Evolutionary conservation across 2,113 vertebrate species (phyloP).

Genomic region (Hydropotes inermis): DNA sequence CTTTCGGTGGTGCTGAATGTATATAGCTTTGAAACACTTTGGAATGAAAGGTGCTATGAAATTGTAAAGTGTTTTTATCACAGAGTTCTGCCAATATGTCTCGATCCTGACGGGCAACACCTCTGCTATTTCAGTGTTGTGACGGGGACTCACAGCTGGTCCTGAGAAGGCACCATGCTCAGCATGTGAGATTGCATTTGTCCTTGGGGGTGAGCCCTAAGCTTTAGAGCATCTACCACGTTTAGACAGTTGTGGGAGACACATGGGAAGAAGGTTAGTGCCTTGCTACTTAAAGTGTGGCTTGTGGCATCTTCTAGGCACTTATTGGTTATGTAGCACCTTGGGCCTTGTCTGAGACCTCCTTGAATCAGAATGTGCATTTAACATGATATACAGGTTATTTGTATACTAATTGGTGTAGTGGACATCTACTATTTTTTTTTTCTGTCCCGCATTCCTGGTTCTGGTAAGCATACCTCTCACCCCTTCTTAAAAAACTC

Average conservation of each 20-base stretch:
- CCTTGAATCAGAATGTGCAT: background rate
- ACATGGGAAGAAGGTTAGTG: background rate
- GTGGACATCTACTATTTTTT: background rate
- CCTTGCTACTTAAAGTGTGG: background rate
- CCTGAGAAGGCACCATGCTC: background rate
- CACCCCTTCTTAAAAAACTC: background rate
- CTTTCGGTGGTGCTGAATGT: conserved; percentile 60
- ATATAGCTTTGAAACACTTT: conserved; percentile 65
- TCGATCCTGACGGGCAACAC: conserved; percentile 63
- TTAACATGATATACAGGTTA: background rate
- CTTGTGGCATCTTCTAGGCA: background rate
- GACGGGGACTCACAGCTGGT: conserved; percentile 50
- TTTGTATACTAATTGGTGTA: background rate
- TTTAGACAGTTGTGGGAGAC: background rate
- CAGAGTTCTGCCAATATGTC: conserved; percentile 70
- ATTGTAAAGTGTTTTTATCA: conserved; percentile 74
- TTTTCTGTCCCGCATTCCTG: background rate
- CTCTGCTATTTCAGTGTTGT: conserved; percentile 77
- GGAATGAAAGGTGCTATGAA: conserved; percentile 75
- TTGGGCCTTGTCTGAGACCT: background rate
- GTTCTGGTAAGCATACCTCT: background rate
- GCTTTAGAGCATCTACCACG: background rate
- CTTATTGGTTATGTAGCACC: background rate
- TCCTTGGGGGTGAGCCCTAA: background rate
- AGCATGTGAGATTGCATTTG: conserved; percentile 25